Evolutionary conservation across 2,888 invertebrate genomes (phyloP).

Genomic region (Apodemia hepburni): DNA sequence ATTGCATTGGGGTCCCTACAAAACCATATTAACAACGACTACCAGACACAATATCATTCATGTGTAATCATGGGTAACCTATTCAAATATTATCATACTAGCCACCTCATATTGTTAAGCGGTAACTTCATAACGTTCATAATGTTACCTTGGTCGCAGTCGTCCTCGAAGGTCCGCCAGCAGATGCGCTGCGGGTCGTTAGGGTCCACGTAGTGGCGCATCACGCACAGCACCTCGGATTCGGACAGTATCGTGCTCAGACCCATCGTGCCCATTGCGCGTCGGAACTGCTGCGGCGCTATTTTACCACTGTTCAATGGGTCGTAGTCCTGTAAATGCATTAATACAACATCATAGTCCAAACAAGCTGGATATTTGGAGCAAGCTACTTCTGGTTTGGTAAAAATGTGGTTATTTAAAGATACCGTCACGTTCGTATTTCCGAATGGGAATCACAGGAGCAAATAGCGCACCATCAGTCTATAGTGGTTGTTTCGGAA

Average conservation of each 20-base stretch:
- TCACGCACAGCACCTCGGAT: constrained; percentile 82
- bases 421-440: too few relatives aligned
- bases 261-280: constrained; percentile 84
- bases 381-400: too few relatives aligned
- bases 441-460: too few relatives aligned
- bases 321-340: constrained; percentile 81
- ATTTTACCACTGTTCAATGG: constrained; percentile 84
- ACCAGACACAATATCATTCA: too few relatives aligned
- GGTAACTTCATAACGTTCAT: not conserved
- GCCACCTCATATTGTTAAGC: not conserved
- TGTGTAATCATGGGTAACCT: too few relatives aligned
- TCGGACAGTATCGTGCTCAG: constrained; percentile 81
- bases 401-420: too few relatives aligned
- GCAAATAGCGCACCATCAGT: too few relatives aligned
- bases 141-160: constrained; percentile 85
- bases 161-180: constrained; percentile 89
- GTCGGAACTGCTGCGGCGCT: constrained; percentile 84
- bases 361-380: too few relatives aligned
- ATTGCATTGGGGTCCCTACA: constrained; percentile 27
- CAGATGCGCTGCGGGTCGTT: constrained; percentile 83
- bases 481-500: too few relatives aligned
- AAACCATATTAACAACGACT: too few relatives aligned
- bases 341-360: not conserved
- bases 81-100: too few relatives aligned
- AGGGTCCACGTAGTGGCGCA: constrained; percentile 85